phyloP scores from a whole-genome alignment of 2,888 invertebrate genomes.

The Trachelus tabidus region DNA sequence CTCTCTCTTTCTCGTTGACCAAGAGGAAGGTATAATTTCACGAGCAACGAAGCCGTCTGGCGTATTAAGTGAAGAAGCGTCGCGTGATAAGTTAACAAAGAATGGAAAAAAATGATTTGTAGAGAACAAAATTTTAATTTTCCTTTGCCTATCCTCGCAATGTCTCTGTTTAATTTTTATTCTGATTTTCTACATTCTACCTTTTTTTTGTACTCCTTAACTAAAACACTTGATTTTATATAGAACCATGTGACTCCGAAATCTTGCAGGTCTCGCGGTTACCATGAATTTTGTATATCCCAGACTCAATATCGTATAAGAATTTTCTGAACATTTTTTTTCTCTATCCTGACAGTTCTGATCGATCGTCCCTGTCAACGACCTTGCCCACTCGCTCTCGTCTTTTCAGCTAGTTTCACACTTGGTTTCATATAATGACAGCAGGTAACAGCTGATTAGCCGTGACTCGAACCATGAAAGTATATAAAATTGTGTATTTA shows the following conservation, averaged over 20 bases:
- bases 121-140: neutral
- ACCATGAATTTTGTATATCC: neutral
- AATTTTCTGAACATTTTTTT: neutral
- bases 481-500: neutral
- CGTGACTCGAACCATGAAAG: neutral
- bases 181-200: neutral
- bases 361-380: neutral
- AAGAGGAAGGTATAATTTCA: neutral
- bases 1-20: neutral
- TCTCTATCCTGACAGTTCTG: neutral
- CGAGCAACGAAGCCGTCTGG: neutral
- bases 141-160: neutral
- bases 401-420: neutral
- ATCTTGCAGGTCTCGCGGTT: neutral
- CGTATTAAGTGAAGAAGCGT: neutral
- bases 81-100: neutral
- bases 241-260: too few species aligned
- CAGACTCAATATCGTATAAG: neutral
- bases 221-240: neutral
- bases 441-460: neutral
- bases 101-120: neutral
- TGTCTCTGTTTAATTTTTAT: neutral
- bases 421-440: constrained; percentile 27
- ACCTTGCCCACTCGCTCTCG: neutral
- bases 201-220: neutral